Conservation (phyloP, 2,797 vertebrate genomes). For the Artibeus lituratus region DNA sequence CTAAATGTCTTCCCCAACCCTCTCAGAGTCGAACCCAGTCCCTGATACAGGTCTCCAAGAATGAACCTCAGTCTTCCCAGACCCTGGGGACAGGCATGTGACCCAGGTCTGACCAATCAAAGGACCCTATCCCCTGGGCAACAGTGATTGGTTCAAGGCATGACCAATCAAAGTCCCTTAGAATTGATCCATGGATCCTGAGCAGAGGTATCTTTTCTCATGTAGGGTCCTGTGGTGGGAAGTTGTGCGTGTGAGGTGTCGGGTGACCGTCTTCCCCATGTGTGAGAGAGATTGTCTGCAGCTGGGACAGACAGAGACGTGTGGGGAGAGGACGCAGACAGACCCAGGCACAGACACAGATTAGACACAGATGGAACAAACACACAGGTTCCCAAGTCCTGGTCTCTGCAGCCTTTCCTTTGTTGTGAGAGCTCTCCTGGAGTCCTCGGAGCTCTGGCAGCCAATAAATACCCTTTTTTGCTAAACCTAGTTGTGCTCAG, state of each 20-base stretch:
- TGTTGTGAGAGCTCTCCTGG: not conserved
- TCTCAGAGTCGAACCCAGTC: not conserved
- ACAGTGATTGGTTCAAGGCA: not conserved
- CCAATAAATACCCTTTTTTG: no score
- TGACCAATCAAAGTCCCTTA: not conserved
- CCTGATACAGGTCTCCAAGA: no score
- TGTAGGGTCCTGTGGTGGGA: not conserved
- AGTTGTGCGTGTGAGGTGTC: rapidly evolving
- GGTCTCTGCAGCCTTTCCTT: not conserved
- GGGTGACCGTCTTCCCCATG: not conserved
- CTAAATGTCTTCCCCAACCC: not conserved
- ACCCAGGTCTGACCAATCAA: not conserved
- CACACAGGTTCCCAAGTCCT: rapidly evolving
- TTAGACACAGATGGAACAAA: no score
- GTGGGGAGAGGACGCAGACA: not conserved
- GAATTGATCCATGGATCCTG: not conserved
- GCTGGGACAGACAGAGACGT: not conserved
- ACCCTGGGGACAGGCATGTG: no score
- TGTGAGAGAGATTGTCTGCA: not conserved
- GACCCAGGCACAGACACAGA: rapidly evolving
- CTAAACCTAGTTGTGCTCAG: not conserved
- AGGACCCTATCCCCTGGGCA: not conserved
- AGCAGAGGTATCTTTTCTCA: not conserved
- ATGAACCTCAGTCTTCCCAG: not conserved
- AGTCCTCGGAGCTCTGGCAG: not conserved